A percentile compares a stretch with the other conserved stretches of the same genome.
These are phyloP conservation scores for Salvelinus alpinus DNA, from an alignment of 2,113 vertebrate genomes.

Conservation along the genomic window DNA sequence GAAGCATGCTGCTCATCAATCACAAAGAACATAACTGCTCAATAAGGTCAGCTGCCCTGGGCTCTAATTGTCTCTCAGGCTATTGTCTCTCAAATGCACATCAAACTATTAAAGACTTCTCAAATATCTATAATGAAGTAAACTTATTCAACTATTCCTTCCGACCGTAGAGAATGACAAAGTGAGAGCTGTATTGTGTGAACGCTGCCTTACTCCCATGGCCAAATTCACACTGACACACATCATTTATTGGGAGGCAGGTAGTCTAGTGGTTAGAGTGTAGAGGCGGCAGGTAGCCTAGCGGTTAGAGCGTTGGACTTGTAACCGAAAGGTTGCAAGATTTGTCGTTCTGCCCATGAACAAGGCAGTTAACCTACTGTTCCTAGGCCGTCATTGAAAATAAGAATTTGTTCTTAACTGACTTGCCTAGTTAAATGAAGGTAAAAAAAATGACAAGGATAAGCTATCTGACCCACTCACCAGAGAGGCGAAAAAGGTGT, in stretches of 20 bases:
- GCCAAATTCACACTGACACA: constrained; percentile 13
- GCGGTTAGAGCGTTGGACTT: no score
- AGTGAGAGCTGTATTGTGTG: background rate
- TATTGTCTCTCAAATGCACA: constrained; percentile 25
- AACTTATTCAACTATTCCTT: constrained; percentile 18
- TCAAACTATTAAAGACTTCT: constrained; percentile 3
- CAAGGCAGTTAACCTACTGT: no score
- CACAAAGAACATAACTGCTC: constrained; percentile 30
- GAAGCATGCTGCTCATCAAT: background rate
- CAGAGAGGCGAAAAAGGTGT: constrained; percentile 23
- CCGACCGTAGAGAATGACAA: background rate
- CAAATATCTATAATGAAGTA: constrained; percentile 15
- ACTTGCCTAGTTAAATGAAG: no score
- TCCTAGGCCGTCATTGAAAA: no score
- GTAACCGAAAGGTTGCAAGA: no score
- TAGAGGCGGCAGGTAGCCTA: no score
- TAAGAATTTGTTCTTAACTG: no score
- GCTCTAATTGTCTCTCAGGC: constrained; percentile 25
- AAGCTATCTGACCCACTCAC: constrained; percentile 3
- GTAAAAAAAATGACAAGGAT: background rate
- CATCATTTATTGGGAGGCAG: background rate
- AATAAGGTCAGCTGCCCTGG: constrained; percentile 37
- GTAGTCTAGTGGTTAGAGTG: no score
- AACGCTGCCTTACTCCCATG: background rate
- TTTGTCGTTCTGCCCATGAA: no score